Base-by-base conservation (phyloP, 2,113 vertebrate genomes). In the Solea senegalensis region DNA sequence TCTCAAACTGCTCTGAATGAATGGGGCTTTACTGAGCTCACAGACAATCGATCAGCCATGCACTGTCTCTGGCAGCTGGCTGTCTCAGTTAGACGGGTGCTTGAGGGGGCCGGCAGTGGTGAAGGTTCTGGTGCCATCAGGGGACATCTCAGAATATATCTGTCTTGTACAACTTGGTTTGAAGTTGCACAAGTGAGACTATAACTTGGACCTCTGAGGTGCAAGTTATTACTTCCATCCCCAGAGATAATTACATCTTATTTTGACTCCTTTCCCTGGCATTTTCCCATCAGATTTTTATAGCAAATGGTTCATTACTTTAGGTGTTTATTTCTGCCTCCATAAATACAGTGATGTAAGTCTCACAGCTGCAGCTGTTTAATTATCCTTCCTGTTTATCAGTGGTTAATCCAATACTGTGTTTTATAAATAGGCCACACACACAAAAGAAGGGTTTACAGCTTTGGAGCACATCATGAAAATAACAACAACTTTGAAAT, bases 31-130 rank as follows among this genome's bases (percentile, higher is more conserved):
- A 52, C 76, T 16, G 78, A 68, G 60, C 61, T 50, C 55, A 65
- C 61, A 78, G 84, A 76, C 86, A 78, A 88, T 87, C 84, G 76
- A 78, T 90, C 87, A 85, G 73, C 65, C 57, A 7, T 53, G 56
- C 39, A 43, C 65, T 1, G 59, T 84, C 86, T 77, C 76, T n/a
- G 56, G 74, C 11, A 65, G 75, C 80, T 53, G 41, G 59, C 80
- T 77, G 88, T 84, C 74, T 89, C 69, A 46, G 66, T 48, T 74
- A 80, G 84, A 80, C 64, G n/a, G 67, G 66, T 12, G 67, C 41
- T 64, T 40, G 48, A 62, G 65, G 46, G 54, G 54, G 4, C 2
- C 21, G 1, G 9, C 11, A 48, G 44, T n/a, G 74, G 13, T 50
- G 72, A 59, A 56, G 64, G 62, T n/a, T 26, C 65, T 64, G 62